These are phyloP conservation scores for Aradophagus sp. DNA, from an alignment of 1,140 invertebrate species.

Conservation along the genomic window DNA sequence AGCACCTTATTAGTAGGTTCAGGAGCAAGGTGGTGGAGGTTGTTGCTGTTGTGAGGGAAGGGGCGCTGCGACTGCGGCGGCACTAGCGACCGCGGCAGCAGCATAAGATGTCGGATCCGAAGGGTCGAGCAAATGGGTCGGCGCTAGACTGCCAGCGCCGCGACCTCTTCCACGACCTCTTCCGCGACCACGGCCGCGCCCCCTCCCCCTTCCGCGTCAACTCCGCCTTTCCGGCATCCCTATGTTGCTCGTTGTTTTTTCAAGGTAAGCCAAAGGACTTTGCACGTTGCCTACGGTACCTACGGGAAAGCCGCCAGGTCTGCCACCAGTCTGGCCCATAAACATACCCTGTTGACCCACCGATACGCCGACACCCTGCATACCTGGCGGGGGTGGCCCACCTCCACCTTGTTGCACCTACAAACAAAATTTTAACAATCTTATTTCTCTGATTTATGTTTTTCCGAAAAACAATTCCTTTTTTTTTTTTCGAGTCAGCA, in stretches of 20 bases:
- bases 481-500: too few relatives aligned
- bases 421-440: too few relatives aligned
- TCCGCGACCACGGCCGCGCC: constrained; percentile 76
- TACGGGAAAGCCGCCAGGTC: constrained; percentile 62
- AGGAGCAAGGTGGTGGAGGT: constrained; percentile 65
- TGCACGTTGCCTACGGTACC: constrained; percentile 74
- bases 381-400: constrained; percentile 60
- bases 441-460: too few relatives aligned
- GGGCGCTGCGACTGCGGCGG: constrained; percentile 65
- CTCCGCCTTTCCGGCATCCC: constrained; percentile 79
- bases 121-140: constrained; percentile 67
- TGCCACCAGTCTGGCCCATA: constrained; percentile 63
- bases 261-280: constrained; percentile 80
- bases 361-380: constrained; percentile 70
- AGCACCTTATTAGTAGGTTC: constrained; percentile 52
- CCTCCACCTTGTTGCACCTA: constrained; percentile 69
- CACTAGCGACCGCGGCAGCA: constrained; percentile 64
- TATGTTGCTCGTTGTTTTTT: constrained; percentile 84
- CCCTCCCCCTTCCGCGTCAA: constrained; percentile 79
- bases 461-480: too few relatives aligned
- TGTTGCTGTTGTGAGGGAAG: constrained; percentile 73
- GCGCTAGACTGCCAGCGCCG: constrained; percentile 63
- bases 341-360: constrained; percentile 72
- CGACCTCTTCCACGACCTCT: constrained; percentile 76
- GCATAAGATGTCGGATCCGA: constrained; percentile 70